phyloP scores from a whole-genome alignment of 2,113 vertebrate species.

The Halichoeres trimaculatus region DNA sequence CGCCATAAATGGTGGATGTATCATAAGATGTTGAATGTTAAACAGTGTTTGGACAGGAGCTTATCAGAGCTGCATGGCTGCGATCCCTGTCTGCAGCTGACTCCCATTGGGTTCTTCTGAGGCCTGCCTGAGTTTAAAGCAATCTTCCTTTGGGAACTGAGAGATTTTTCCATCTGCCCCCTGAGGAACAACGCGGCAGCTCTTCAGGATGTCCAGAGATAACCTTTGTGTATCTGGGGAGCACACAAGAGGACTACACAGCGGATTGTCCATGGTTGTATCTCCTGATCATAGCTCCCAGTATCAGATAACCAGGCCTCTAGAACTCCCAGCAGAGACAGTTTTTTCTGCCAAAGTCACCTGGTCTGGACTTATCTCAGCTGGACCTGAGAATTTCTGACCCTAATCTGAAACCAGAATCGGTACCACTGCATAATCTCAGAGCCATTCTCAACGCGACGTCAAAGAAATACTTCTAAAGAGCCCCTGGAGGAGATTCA shows the following conservation, averaged over 20 bases:
- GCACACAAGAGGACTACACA: slow-evolving; percentile 54
- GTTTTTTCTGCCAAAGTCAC: slow-evolving; percentile 62
- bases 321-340: slow-evolving; percentile 62
- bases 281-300: slow-evolving; percentile 64
- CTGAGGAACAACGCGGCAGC: slow-evolving; percentile 21
- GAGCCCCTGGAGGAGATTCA: slow-evolving; percentile 34
- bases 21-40: slow-evolving; percentile 21
- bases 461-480: slow-evolving; percentile 30
- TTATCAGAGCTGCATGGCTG: slow-evolving; percentile 6
- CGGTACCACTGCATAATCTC: slow-evolving; percentile 53
- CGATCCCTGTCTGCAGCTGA: neutral
- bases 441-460: slow-evolving; percentile 25
- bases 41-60: slow-evolving; percentile 9
- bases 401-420: slow-evolving; percentile 71
- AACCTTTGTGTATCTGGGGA: slow-evolving; percentile 55
- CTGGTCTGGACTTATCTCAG: slow-evolving; percentile 69
- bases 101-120: slow-evolving; percentile 13
- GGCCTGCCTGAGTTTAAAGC: slow-evolving; percentile 11
- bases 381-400: slow-evolving; percentile 63
- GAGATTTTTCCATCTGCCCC: slow-evolving; percentile 4
- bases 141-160: slow-evolving; percentile 1
- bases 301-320: slow-evolving; percentile 68
- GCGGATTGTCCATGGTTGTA: slow-evolving; percentile 39
- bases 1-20: slow-evolving; percentile 16
- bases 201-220: slow-evolving; percentile 55